These are phyloP conservation scores for Eptesicus fuscus DNA, from an alignment of 2,113 vertebrate genomes.

Conservation along the genomic window DNA sequence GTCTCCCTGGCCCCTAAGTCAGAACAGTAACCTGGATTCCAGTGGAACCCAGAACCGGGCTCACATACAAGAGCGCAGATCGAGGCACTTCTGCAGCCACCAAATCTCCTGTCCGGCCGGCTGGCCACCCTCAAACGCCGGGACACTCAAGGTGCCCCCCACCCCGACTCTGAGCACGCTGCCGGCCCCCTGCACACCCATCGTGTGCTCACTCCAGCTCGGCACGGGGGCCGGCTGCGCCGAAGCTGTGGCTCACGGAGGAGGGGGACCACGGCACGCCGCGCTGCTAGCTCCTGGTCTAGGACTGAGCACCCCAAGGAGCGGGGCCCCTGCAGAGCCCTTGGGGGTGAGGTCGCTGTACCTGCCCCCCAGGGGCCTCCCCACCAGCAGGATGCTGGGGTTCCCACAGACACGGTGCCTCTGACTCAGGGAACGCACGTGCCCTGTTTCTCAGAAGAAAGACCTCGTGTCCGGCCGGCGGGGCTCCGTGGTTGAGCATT, in stretches of 20 bases:
- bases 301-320: not conserved
- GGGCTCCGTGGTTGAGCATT: too few species aligned
- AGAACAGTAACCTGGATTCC: not conserved
- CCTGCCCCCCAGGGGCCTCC: too few species aligned
- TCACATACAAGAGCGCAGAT: not conserved
- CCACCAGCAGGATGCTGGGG: too few species aligned
- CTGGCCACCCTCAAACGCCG: not conserved
- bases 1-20: not conserved
- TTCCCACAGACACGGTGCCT: too few species aligned
- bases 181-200: not conserved
- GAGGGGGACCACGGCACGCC: not conserved
- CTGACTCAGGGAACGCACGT: too few species aligned
- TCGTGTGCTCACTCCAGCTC: not conserved
- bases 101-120: not conserved
- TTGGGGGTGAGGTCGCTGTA: too few species aligned
- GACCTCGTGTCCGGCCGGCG: too few species aligned
- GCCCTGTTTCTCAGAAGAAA: too few species aligned
- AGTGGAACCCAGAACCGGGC: not conserved
- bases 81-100: not conserved
- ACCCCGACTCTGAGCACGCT: rapidly evolving
- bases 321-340: too few species aligned
- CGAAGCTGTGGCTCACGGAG: not conserved
- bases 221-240: too few species aligned
- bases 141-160: rapidly evolving
- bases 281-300: not conserved